Evolutionary conservation across 2,888 invertebrate genomes (phyloP).

Genomic region (Agonopterix heracliana): DNA sequence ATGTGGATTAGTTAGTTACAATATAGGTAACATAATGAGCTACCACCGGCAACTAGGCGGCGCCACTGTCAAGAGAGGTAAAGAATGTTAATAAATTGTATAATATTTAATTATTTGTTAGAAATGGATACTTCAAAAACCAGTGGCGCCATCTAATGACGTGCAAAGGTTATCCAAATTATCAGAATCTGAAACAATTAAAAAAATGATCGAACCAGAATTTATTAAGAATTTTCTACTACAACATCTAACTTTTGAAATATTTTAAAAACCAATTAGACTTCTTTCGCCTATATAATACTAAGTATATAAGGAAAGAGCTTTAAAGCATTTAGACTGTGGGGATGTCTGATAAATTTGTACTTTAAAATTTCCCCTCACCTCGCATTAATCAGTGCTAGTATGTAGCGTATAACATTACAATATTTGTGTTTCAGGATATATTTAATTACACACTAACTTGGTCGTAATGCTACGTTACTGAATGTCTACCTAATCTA

Average conservation of each 20-base stretch:
- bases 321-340: constrained; percentile 41
- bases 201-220: constrained; percentile 27
- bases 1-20: constrained; percentile 37
- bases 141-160: no score
- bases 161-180: no score
- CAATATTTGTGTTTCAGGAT: constrained; percentile 52
- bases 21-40: background rate
- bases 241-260: constrained; percentile 57
- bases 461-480: constrained; percentile 69
- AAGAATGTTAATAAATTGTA: no score
- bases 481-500: constrained; percentile 55
- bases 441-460: constrained; percentile 54
- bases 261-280: constrained; percentile 39
- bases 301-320: constrained; percentile 59
- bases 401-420: constrained; percentile 36
- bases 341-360: constrained; percentile 68
- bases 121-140: no score
- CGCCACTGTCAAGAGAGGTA: no score
- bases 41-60: no score
- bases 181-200: constrained; percentile 18
- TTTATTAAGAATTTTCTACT: constrained; percentile 31
- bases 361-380: constrained; percentile 58
- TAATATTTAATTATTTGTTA: no score
- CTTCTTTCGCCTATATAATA: constrained; percentile 49
- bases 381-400: constrained; percentile 34